Evolutionary conservation across 2,113 vertebrate genomes (phyloP).

Genomic region (Sprattus sprattus): DNA sequence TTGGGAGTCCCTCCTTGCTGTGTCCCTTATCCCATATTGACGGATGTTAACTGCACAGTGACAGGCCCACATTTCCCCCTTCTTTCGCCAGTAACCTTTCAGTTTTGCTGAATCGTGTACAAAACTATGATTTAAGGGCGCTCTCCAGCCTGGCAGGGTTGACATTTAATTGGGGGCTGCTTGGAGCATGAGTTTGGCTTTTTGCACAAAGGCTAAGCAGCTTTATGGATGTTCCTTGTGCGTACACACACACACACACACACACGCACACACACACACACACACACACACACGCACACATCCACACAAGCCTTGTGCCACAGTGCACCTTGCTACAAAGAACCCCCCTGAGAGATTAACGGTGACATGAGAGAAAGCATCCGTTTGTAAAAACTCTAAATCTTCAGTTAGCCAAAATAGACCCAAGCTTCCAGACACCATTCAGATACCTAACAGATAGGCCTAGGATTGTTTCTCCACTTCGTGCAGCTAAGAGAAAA

Average conservation of each 20-base stretch:
- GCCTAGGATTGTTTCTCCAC: too few relatives aligned
- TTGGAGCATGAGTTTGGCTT: conserved; percentile 1
- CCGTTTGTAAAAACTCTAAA: too few relatives aligned
- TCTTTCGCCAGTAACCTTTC: neutral
- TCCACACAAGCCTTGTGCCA: too few relatives aligned
- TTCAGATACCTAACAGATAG: too few relatives aligned
- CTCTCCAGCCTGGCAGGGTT: neutral
- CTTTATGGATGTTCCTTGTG: neutral
- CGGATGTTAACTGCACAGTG: neutral
- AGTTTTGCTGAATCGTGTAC: conserved; percentile 9
- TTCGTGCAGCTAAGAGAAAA: too few relatives aligned
- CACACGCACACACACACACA: neutral
- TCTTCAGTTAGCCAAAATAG: too few relatives aligned
- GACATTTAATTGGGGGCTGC: conserved; percentile 5
- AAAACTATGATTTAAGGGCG: neutral
- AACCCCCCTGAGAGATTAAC: too few relatives aligned
- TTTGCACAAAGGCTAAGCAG: conserved; percentile 3
- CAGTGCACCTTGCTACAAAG: too few relatives aligned
- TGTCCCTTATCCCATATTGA: neutral
- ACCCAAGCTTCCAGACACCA: too few relatives aligned
- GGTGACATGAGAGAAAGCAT: too few relatives aligned
- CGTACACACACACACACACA: neutral
- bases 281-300: neutral
- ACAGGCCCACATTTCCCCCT: neutral
- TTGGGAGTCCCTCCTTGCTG: neutral